phyloP scores from a whole-genome alignment of 2,797 vertebrate genomes.

The Microhierax caerulescens region DNA sequence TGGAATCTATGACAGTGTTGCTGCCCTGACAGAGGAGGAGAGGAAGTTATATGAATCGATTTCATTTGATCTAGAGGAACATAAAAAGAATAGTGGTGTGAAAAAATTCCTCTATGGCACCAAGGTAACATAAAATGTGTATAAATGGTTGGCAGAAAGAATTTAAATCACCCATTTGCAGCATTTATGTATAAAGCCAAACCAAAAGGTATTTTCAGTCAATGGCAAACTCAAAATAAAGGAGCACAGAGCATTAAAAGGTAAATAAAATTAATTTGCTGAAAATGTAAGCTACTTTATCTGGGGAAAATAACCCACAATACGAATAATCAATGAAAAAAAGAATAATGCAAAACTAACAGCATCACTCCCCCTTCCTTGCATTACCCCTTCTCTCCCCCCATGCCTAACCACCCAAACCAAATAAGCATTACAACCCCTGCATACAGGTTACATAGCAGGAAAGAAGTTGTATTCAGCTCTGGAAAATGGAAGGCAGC shows the following conservation, averaged over 20 bases:
- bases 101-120: constrained; percentile 83
- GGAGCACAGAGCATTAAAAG: not conserved
- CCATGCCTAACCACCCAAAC: not conserved
- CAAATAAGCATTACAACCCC: not conserved
- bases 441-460: not conserved
- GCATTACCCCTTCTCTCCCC: not conserved
- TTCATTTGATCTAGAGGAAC: constrained; percentile 84
- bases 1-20: constrained; percentile 84
- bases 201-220: not conserved
- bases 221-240: not conserved
- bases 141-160: not conserved
- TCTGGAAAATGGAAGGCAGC: not conserved
- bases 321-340: not conserved
- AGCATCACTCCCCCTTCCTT: not conserved
- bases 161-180: not conserved
- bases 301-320: not conserved
- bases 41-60: constrained; percentile 80
- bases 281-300: not conserved
- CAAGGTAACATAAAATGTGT: constrained; percentile 78
- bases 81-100: constrained; percentile 78
- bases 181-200: not conserved
- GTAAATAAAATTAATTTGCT: not conserved
- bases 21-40: constrained; percentile 83
- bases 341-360: not conserved
- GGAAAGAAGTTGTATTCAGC: not conserved